These are phyloP conservation scores for Dicyrtomina minuta DNA, from an alignment of 2,888 invertebrate genomes.

Conservation along the genomic window DNA sequence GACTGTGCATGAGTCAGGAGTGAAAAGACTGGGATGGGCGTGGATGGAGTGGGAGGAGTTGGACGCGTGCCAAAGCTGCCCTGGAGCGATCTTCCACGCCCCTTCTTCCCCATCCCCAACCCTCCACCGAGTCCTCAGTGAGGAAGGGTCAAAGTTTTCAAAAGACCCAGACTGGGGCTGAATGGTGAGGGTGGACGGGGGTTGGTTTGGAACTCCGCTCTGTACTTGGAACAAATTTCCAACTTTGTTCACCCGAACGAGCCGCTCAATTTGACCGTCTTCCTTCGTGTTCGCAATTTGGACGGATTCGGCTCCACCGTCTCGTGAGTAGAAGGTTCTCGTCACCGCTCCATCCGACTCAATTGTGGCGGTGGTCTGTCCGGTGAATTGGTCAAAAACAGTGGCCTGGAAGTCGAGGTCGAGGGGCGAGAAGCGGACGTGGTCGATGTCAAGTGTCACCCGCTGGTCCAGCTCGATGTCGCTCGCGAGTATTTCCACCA, in stretches of 20 bases:
- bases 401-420: neutral
- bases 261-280: neutral
- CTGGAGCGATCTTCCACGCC: neutral
- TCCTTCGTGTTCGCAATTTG: neutral
- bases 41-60: neutral
- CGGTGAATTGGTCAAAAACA: conserved; percentile 1
- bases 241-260: too few species aligned
- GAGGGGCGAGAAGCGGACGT: conserved; percentile 25
- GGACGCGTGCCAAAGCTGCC: neutral
- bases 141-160: conserved; percentile 8
- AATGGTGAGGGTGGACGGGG: neutral
- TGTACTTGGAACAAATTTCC: too few species aligned
- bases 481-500: neutral
- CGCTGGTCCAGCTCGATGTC: too few species aligned
- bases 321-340: conserved; percentile 7
- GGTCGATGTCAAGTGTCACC: too few species aligned
- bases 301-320: neutral
- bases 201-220: too few species aligned
- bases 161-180: neutral
- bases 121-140: neutral
- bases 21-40: neutral
- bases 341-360: conserved; percentile 1
- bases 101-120: too few species aligned
- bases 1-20: neutral
- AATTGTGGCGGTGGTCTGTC: neutral